These are phyloP conservation scores for Vicugna pacos DNA, from an alignment of 2,113 vertebrate species.

Conservation along the genomic window DNA sequence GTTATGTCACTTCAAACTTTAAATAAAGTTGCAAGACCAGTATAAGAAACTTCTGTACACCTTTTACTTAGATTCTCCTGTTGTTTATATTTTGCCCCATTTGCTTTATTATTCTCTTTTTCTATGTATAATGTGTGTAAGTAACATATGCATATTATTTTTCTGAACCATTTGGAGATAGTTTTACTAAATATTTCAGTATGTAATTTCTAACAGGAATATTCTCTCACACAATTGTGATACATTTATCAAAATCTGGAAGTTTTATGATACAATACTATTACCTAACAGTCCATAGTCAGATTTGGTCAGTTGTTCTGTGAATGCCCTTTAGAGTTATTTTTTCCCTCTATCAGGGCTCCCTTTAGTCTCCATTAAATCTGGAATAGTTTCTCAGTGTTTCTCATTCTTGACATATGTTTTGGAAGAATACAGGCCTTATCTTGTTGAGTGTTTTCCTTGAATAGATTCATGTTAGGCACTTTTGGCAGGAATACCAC, in stretches of 20 bases:
- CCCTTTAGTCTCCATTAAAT: background rate
- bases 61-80: background rate
- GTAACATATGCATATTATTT: background rate
- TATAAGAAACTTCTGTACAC: background rate
- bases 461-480: background rate
- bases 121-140: background rate
- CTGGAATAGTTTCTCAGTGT: background rate
- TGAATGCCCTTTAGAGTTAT: background rate
- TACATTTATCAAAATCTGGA: slow-evolving; percentile 3
- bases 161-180: background rate
- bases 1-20: background rate
- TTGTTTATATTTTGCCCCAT: background rate
- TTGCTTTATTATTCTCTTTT: background rate
- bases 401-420: background rate
- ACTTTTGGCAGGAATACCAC: background rate
- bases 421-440: background rate
- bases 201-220: background rate
- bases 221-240: background rate
- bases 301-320: background rate
- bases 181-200: background rate
- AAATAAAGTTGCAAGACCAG: background rate
- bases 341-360: background rate
- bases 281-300: background rate
- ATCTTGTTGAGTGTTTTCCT: background rate
- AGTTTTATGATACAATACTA: background rate